Base-by-base conservation (phyloP, 2,797 vertebrate genomes). In the Sebastes minor region DNA sequence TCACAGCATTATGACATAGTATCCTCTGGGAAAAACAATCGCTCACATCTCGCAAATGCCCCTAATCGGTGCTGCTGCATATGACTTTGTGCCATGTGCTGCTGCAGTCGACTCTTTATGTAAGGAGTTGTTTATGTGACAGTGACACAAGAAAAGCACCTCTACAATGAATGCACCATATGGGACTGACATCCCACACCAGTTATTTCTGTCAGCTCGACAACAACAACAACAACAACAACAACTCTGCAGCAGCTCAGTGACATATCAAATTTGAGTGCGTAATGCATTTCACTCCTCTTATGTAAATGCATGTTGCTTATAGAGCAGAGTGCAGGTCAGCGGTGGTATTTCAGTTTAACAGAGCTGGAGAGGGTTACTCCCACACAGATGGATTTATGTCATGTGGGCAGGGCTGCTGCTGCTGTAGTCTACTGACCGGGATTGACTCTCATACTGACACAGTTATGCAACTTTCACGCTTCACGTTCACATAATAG, bases 401-500 rank as follows among this genome's bases (percentile, higher is more conserved):
- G 67, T 76, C 59, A 64, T 66, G 76, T 86, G 74, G 75, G 76
- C 72, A 70, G 76, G 69, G 70, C 81, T 16, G 61, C 62, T 78
- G 52, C 81, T 16, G 60, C 65, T 78, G 52, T 56, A 76, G 59
- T 76, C 69, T 67, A 85, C 83, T 92, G 91, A 94, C 93, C 92
- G 79, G 16, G 10, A 18, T 32, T 91, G 89, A 92, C 86, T 85
- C 74, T 67, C 87, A 57, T 73, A 53, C 71, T 94, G 92, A 93
- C 92, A 94, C 94, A 95, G 90, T 96, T 95, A 94, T 83, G 92
- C 93, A 95, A 94, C 90, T 86, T 86, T 55, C 13, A 14, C 42
- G 6, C 49, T 23, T 27, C 28, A 25, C 28, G 3, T 13, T 38
- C 5, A 3, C 0, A 2, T 0, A 38, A 38, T 14, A n/a, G 7